These are phyloP conservation scores for Latrodectus hesperus DNA, from an alignment of 2,888 invertebrate species.

Conservation along the genomic window DNA sequence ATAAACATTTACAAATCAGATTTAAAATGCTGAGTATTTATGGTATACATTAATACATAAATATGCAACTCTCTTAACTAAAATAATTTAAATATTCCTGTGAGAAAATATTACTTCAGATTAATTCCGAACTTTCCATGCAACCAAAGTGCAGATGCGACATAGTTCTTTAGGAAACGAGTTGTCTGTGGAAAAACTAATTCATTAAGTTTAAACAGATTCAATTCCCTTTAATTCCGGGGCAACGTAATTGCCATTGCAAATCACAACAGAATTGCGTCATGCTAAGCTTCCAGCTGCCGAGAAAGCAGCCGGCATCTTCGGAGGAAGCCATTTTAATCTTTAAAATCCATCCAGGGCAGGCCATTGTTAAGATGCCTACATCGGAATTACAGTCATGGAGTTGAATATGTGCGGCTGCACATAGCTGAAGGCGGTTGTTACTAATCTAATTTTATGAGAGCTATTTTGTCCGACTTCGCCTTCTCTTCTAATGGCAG, in stretches of 20 bases:
- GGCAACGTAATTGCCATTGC: no score
- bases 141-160: not conserved
- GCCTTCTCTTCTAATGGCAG: constrained; percentile 44
- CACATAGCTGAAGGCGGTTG: constrained; percentile 42
- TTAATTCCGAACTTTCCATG: not conserved
- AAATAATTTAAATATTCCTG: no score
- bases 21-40: no score
- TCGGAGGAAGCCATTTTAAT: constrained; percentile 15
- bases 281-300: not conserved
- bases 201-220: not conserved
- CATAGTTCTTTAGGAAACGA: no score
- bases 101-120: no score
- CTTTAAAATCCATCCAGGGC: not conserved
- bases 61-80: no score
- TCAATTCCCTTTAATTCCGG: no score
- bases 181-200: not conserved
- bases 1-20: no score
- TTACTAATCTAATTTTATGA: constrained; percentile 56
- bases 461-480: constrained; percentile 60
- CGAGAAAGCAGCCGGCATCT: constrained; percentile 5
- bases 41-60: no score
- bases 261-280: no score
- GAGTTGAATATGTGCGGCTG: constrained; percentile 19
- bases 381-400: constrained; percentile 30
- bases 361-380: constrained; percentile 27